Evolutionary conservation across 1,140 invertebrate genomes (phyloP).

Genomic region (Triops cancriformis): DNA sequence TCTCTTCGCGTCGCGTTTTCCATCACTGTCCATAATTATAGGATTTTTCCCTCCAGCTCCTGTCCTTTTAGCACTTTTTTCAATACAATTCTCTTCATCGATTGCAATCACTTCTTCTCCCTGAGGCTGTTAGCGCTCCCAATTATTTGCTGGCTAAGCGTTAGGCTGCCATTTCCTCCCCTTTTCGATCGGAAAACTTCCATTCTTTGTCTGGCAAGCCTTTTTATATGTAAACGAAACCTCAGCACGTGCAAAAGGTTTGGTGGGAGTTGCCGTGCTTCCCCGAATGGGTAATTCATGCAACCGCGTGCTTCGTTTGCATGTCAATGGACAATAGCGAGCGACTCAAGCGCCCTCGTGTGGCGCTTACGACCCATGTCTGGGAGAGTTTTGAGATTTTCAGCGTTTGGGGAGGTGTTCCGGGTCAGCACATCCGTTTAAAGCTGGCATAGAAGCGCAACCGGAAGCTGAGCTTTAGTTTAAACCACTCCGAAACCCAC

Average conservation of each 20-base stretch:
- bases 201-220: background rate
- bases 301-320: conserved; percentile 2
- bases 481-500: too few relatives aligned
- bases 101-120: background rate
- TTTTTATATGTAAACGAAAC: background rate
- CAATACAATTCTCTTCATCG: background rate
- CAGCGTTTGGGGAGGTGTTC: background rate
- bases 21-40: background rate
- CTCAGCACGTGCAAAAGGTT: background rate
- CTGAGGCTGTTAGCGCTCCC: background rate
- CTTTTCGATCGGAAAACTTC: background rate
- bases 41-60: background rate
- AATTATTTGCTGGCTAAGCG: background rate
- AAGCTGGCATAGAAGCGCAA: background rate
- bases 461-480: background rate
- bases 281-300: conserved; percentile 3
- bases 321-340: background rate
- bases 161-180: background rate
- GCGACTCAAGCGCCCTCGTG: background rate
- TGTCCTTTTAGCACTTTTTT: background rate
- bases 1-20: background rate
- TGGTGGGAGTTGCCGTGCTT: too few relatives aligned
- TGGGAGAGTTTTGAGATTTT: too few relatives aligned
- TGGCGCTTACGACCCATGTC: too few relatives aligned
- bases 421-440: background rate